Base-by-base conservation (phyloP, 2,888 invertebrate genomes). In the Scotopteryx bipunctaria region DNA sequence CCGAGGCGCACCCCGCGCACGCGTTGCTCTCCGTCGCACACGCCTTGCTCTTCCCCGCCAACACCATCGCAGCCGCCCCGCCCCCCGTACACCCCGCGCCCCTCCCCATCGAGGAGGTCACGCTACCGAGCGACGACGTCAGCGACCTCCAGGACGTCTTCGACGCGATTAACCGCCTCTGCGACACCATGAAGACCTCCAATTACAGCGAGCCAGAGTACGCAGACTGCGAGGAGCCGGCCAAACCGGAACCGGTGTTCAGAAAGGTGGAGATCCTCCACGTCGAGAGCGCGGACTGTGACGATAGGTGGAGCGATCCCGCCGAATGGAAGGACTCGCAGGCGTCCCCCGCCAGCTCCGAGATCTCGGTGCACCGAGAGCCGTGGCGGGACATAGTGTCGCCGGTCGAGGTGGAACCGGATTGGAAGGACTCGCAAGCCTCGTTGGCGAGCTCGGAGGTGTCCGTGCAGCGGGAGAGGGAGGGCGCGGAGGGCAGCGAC, bases 121-220 rank as follows among this genome's bases (percentile, higher is more conserved):
- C 67, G 14, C 72, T 86, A 61, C 81, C 86, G 5, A 55, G 72
- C 1, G 81, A 74, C 13, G 87, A 85, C 64, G 81, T 87, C 61
- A 82, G 84, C 73, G 89, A 89, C 37, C 63, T 91, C 2, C 67
- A 78, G 2, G 91, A 91, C 64, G 91, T 91, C 13, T 85, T 90
- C 66, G 91, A 91, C 66, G 91, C 91, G 0, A 90, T 91, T 64
- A 90, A 91, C 64, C 74, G 78, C 43, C 74, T 91, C 3, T 91
- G 91, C 70, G 90, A 89, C 33, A 86, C 83, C 0, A 91, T 91
- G 90, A 83, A 83, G 59, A 82, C 84, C 0, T 84, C 87, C 5
- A 67, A 67, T n/a, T 80, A 79, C 70, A 79, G 76, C 11, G 73
- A 69, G 9, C 32, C 47, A 5, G 62, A 62, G 35, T 47, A 55